Evolutionary conservation across 1,140 invertebrate genomes (phyloP), one percentile per base, ranked within the genome.

Genomic region (Drosophila paulistorum): DNA sequence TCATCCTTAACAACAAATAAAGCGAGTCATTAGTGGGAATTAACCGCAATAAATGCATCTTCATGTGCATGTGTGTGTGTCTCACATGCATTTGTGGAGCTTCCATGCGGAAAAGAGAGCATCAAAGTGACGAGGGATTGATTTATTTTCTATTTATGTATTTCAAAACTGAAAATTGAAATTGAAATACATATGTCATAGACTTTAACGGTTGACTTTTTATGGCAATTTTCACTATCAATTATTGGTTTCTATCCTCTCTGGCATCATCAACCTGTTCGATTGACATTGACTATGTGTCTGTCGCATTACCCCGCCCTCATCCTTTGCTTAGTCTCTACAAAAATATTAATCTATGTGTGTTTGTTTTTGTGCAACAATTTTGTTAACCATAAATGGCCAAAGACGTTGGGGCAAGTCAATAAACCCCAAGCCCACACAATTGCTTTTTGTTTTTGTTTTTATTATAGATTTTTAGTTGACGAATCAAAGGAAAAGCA

Each of bases 371-470:
- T 51, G 45, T 86, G 82, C 81, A 86, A 69, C 77, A 83, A 70
- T 79, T 51, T 87, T 74, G 71, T 64, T 80, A 35, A 39, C 83
- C 83, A 80, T 83, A 87, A 83, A 87, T 80, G 83, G 84, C 48
- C 37, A 48, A 26, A 51, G 45, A 48, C 62, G 14, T n/a, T 48
- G 45, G 33, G 54, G 54, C 39, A 68, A 86, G 82, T 86, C 82
- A 85, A 86, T 81, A 86, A 86, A 86, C 80, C 63, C 69, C 65
- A 58, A 59, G 68, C 84, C 83, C 83, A 87, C 83, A 89, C 73
- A 60, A 62, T 41, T 20, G 45, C 26, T 67, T 51, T 30, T 41
- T 30, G 45, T 35, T 67, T 51, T 39, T 37, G 6, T 30, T 30
- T 37, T 11, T 55, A 61, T 13, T 58, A 65, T 51, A 55, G 51